Percentiles rank a stretch among this genome's conserved stretches.
Evolutionary conservation across 2,888 invertebrate species (phyloP).

Genomic region (Torymus aiolomorphi): DNA sequence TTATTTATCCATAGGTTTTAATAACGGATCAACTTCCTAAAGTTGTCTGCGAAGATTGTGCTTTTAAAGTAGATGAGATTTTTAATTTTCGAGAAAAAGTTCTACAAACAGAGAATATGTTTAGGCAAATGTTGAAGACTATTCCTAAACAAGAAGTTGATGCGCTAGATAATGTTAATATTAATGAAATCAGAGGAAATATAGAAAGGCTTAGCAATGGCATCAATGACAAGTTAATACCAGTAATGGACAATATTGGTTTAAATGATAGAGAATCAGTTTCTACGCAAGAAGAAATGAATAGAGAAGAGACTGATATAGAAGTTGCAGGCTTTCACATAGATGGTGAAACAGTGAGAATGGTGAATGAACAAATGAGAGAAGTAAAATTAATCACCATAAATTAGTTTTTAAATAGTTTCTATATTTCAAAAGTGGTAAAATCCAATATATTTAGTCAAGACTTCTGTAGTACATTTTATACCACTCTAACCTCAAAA

Average conservation of each 20-base stretch:
- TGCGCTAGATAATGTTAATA: constrained; percentile 63
- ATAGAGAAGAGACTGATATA: constrained; percentile 67
- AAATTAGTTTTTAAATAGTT: too few relatives aligned
- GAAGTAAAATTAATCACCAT: constrained; percentile 37
- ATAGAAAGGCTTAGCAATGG: constrained; percentile 64
- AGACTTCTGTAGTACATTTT: too few relatives aligned
- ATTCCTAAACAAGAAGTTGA: constrained; percentile 66
- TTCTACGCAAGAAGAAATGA: constrained; percentile 69
- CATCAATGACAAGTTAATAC: constrained; percentile 67
- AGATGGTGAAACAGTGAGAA: constrained; percentile 71
- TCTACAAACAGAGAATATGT: constrained; percentile 77
- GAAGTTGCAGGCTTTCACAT: constrained; percentile 71
- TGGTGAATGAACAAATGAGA: constrained; percentile 64
- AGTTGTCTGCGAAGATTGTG: constrained; percentile 79
- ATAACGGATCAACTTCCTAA: constrained; percentile 79
- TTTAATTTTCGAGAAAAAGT: constrained; percentile 79
- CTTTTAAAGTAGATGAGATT: constrained; percentile 78
- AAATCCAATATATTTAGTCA: not conserved
- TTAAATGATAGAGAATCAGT: constrained; percentile 70
- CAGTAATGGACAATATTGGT: constrained; percentile 71
- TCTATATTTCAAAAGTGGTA: not conserved
- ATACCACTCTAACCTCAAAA: too few relatives aligned
- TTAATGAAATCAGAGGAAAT: constrained; percentile 65
- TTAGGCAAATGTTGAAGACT: constrained; percentile 74
- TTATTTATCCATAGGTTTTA: constrained; percentile 75